phyloP scores from a whole-genome alignment of 2,888 invertebrate species.

The Ganaspis brasiliensis region DNA sequence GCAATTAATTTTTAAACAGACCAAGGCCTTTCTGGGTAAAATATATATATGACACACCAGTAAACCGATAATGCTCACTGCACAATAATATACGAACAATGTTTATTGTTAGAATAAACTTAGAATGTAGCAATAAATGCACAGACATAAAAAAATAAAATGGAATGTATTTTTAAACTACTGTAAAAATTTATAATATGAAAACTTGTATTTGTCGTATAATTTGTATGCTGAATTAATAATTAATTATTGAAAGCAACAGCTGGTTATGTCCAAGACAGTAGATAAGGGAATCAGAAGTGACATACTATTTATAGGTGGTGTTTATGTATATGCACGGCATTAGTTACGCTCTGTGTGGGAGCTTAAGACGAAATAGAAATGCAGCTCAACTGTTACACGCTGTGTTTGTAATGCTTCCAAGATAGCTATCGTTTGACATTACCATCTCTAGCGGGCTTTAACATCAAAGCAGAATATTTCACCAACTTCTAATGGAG shows the following conservation, averaged over 20 bases:
- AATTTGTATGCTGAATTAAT: background rate
- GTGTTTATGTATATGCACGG: background rate
- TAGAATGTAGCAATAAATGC: no score
- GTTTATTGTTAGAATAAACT: no score
- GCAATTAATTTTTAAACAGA: no score
- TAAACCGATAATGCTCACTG: no score
- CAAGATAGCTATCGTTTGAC: constrained; percentile 34
- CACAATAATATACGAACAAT: no score
- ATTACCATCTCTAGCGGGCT: constrained; percentile 8
- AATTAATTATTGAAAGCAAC: background rate
- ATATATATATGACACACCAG: no score
- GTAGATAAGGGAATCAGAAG: background rate
- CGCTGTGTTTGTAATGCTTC: constrained; percentile 8
- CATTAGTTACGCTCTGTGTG: constrained; percentile 11
- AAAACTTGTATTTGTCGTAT: background rate
- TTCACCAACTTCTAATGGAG: background rate
- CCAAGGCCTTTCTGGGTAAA: no score
- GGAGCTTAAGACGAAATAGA: constrained; percentile 16
- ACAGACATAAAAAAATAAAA: no score
- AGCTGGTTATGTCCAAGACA: no score
- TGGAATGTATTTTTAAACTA: no score
- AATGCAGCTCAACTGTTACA: constrained; percentile 37
- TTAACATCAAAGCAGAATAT: constrained; percentile 2
- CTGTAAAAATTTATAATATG: no score
- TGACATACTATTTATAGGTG: constrained; percentile 13